Base-by-base conservation (phyloP, 2,888 invertebrate species). In the Heteropelma amictum region DNA sequence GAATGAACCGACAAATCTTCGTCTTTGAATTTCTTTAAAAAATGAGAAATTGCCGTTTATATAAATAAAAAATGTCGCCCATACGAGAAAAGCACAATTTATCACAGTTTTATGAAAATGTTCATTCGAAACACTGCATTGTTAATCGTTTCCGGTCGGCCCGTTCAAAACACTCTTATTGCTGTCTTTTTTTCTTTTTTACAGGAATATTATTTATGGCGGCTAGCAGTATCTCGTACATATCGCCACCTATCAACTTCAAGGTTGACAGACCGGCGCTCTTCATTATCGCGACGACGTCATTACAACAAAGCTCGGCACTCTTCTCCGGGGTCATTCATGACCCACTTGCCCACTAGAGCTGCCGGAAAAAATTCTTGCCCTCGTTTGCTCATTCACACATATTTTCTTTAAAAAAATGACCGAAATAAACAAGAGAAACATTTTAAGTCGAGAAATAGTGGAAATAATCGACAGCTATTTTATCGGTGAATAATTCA, bases 291-390 rank as follows among this genome's bases (percentile, higher is more conserved):
- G 28, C 53, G 14, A 42, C 63, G 3, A 10, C 17, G 49, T 23
- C 69, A 38, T 14, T 6, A 2, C 21, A 51, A n/a, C 14, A 30
- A 7, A 26, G 21, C 23, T 26, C 64, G 10, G 30, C 40, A 38
- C 33, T 74, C 23, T 74, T 74, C 58, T 28, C 23, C n/a, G 64
- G 64, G 69, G 45, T 45, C 28, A 47, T 74, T 51, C n/a, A 12
- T 45, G 38, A 60, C 1, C 69, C 53, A 23, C 7, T 53, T 14
- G 8, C 38, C 33, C 23, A 65, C 26, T 49, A 26, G 26, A 63
- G 10, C 14, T 1, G 12, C 49, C 2, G 23, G 14, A 28, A 56
- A 14, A 26, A 38, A n/a, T n/a, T n/a, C n/a, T n/a, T n/a, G n/a
- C n/a, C n/a, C n/a, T n/a, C n/a, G n/a, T n/a, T n/a, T n/a, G n/a